Conservation (phyloP, 2,888 invertebrate genomes). For the Camptogramma bilineatum region DNA sequence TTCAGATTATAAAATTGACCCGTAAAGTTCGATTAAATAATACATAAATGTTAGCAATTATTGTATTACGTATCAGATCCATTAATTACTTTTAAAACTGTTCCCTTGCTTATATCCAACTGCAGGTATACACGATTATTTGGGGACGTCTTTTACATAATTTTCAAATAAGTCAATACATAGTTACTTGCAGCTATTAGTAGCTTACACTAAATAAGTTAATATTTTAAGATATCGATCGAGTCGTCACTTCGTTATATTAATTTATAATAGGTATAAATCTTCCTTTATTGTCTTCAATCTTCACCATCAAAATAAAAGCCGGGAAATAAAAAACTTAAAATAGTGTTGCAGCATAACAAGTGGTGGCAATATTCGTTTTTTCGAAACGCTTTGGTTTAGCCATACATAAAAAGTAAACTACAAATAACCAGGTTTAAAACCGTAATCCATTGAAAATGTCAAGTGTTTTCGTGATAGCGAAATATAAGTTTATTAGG, state of each 20-base stretch:
- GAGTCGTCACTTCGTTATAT: slow-evolving; percentile 75
- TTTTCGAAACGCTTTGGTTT: slow-evolving; percentile 76
- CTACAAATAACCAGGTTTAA: slow-evolving; percentile 68
- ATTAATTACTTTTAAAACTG: slow-evolving; percentile 21
- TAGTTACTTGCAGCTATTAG: slow-evolving; percentile 57
- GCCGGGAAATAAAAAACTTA: slow-evolving; percentile 56
- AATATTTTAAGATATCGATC: slow-evolving; percentile 78
- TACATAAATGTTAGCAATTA: slow-evolving; percentile 16
- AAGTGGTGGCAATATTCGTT: slow-evolving; percentile 74
- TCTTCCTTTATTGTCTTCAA: slow-evolving; percentile 85
- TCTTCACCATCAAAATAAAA: slow-evolving; percentile 76
- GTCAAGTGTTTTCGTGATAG: slow-evolving; percentile 50
- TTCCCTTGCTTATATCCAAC: slow-evolving; percentile 51
- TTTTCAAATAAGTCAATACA: slow-evolving; percentile 60
- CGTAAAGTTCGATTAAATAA: slow-evolving; percentile 27
- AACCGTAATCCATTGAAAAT: slow-evolving; percentile 68
- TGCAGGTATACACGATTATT: slow-evolving; percentile 51
- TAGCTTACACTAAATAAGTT: slow-evolving; percentile 75
- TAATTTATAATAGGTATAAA: slow-evolving; percentile 81
- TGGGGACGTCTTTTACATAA: slow-evolving; percentile 55
- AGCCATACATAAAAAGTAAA: slow-evolving; percentile 66
- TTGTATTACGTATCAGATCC: slow-evolving; percentile 29
- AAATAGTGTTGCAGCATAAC: slow-evolving; percentile 50
- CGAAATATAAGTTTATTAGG: slow-evolving; percentile 49
- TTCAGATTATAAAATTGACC: slow-evolving; percentile 23